A percentile compares a stretch with the other conserved stretches of the same genome.
Evolutionary conservation across 2,113 vertebrate species (phyloP).

Genomic region (Saimiri boliviensis): DNA sequence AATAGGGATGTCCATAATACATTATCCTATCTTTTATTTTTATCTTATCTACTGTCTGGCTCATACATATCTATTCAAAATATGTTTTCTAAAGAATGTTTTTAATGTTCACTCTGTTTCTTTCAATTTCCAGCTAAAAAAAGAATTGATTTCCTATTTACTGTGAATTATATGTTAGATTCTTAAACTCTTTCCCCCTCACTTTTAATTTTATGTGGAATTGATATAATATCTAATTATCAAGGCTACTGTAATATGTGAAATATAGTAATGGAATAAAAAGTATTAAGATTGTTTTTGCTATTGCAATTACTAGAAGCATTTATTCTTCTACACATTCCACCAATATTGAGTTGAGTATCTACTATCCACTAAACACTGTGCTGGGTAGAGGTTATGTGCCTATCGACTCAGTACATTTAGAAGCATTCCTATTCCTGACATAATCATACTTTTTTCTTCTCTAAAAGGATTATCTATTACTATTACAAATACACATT

Average conservation of each 20-base stretch:
- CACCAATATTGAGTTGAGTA: not conserved
- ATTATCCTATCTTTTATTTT: not conserved
- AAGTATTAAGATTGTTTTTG: not conserved
- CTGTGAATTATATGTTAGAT: not conserved
- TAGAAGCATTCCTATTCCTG: not conserved
- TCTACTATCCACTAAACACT: not conserved
- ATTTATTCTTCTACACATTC: not conserved
- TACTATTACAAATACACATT: not conserved
- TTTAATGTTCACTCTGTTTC: not conserved
- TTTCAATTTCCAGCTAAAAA: not conserved
- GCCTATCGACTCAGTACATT: not conserved
- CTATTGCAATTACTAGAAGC: not conserved
- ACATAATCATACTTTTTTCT: not conserved
- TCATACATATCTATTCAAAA: not conserved
- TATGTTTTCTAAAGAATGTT: not conserved
- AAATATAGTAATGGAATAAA: not conserved
- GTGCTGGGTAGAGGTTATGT: accelerated
- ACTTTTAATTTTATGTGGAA: not conserved
- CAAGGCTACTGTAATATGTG: not conserved
- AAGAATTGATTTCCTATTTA: not conserved
- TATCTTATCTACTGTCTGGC: not conserved
- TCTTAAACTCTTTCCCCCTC: not conserved
- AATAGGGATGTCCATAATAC: accelerated
- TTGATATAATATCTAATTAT: not conserved
- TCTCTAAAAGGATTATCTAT: not conserved